Conservation (phyloP, 2,888 invertebrate species). For the Mythimna pallens region DNA sequence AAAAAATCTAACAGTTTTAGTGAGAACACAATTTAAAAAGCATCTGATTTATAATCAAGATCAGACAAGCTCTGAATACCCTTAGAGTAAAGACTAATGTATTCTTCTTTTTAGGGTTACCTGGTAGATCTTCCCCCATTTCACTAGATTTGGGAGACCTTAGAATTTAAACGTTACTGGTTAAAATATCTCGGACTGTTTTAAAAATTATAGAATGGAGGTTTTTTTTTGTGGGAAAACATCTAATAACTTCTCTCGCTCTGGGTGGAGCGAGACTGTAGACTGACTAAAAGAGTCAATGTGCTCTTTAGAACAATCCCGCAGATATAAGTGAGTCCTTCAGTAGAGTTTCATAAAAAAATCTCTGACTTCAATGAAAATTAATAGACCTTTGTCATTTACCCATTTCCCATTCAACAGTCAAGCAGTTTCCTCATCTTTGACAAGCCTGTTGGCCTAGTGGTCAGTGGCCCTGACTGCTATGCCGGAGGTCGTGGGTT, state of each 20-base stretch:
- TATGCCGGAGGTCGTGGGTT: no score
- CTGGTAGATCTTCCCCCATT: neutral
- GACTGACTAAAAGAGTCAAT: no score
- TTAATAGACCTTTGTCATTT: slow-evolving; percentile 1
- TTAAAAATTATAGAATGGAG: neutral
- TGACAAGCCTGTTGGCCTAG: no score
- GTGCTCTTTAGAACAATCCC: no score
- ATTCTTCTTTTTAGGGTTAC: no score
- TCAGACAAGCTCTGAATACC: neutral
- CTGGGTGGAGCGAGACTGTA: no score
- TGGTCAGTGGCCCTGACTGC: no score
- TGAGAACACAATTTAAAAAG: neutral
- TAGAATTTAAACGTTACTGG: neutral
- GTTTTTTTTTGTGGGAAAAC: no score
- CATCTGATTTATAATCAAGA: neutral
- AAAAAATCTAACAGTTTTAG: no score
- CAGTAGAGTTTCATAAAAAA: neutral
- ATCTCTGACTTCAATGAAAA: neutral
- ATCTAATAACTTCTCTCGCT: no score
- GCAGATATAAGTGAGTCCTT: neutral
- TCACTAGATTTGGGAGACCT: no score
- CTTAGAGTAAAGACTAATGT: no score
- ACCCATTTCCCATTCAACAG: slow-evolving; percentile 5
- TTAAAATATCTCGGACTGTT: neutral
- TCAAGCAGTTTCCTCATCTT: slow-evolving; percentile 9